Percentiles rank a stretch among this genome's conserved stretches.
phyloP scores from a whole-genome alignment of 37 sponge, comb jelly and placozoan genomes.

The Hexactinellida sp. region DNA sequence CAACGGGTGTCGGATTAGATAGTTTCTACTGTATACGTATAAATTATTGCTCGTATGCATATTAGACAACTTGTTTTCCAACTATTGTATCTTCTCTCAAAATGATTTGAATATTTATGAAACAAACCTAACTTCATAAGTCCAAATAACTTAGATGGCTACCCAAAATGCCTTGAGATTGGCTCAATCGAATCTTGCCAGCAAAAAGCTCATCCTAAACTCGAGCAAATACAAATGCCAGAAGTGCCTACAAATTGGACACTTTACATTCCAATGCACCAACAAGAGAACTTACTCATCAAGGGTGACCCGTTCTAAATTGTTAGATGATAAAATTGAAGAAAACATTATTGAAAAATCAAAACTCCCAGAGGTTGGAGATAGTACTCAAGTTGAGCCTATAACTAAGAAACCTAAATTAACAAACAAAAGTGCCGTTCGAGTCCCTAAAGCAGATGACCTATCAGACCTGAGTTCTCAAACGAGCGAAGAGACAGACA shows the following conservation, averaged over 20 bases:
- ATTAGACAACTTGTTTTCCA: too few species aligned
- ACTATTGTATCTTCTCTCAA: too few species aligned
- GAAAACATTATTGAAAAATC: not conserved
- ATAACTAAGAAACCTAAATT: not conserved
- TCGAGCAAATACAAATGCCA: constrained; percentile 62
- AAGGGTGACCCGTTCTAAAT: not conserved
- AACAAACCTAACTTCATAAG: too few species aligned
- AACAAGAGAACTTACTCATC: constrained; percentile 54
- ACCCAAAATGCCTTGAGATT: not conserved
- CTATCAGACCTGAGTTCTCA: not conserved
- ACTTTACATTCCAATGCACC: constrained; percentile 71
- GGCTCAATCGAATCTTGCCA: not conserved
- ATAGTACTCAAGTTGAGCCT: not conserved
- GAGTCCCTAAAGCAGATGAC: not conserved
- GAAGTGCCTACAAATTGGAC: constrained; percentile 65
- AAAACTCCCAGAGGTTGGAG: not conserved
- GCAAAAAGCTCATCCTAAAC: constrained; percentile 15
- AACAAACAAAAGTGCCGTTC: not conserved
- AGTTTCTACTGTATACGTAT: too few species aligned
- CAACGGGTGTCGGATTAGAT: too few species aligned
- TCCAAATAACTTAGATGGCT: not conserved
- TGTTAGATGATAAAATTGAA: not conserved
- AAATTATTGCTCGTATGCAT: too few species aligned
- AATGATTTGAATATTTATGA: too few species aligned
- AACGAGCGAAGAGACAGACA: not conserved